Evolutionary conservation across 2,113 vertebrate species (phyloP), one percentile per base, ranked within the genome.

Genomic region (Solea senegalensis): DNA sequence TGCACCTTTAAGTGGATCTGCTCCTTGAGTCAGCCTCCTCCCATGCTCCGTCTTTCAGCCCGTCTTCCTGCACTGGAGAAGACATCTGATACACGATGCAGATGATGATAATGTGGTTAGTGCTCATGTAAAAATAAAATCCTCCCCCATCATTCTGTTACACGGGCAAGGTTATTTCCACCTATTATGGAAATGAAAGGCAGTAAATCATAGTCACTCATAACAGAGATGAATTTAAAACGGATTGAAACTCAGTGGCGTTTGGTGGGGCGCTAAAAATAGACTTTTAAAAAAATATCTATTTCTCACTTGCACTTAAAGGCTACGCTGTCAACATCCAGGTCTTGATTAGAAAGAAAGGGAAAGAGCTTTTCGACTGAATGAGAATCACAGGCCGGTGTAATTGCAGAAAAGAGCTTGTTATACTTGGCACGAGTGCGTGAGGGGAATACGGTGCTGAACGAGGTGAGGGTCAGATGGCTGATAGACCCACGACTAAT

Each of bases 61-160:
- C 45, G 49, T 60, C 69, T 69, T 57, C 61, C 49, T 48, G 44
- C 66, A 40, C 74, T 16, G 60, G 26, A 2, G 56, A 74, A 44
- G 82, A 81, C 83, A 86, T 83, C 57, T 76, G 79, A 88, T 77
- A 80, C 79, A 78, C 77, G 83, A 87, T 78, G 83, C 59, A 82
- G 76, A 79, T 3, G 60, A 78, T 69, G 80, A 64, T 79, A 86
- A 88, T 82, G 76, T 66, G 72, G 43, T 74, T 54, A 21, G 16
- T 21, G 72, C 84, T 90, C 81, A 86, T 90, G 90, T 85, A 86
- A 90, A 88, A 90, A 83, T 90, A 85, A 89, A 89, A 78, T 75
- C 62, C 70, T 65, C 21, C 21, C 21, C 21, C 63, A 86, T 88
- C 81, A 14, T 55, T 86, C 68, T 75, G 68, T 65, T 43, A 45